These are phyloP conservation scores for Oplegnathus fasciatus DNA, from an alignment of 2,113 vertebrate genomes.

Conservation along the genomic window DNA sequence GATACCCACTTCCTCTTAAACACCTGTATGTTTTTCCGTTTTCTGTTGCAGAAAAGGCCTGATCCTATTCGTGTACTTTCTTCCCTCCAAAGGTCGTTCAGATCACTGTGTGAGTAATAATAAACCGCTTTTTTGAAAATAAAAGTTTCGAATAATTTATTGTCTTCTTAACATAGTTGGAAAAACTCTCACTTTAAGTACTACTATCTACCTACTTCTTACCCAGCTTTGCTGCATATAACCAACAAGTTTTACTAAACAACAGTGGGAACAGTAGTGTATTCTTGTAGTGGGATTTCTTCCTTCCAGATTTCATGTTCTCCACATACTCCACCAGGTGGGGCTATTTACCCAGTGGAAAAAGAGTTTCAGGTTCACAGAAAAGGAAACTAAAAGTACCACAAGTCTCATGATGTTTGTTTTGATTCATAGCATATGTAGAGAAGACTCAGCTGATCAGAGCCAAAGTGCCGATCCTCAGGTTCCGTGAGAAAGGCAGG, in stretches of 20 bases:
- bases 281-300: neutral
- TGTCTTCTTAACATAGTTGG: neutral
- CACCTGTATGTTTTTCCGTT: neutral
- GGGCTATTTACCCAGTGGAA: slow-evolving; percentile 49
- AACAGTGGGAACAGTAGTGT: neutral
- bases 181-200: neutral
- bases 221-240: neutral
- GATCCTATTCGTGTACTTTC: slow-evolving; percentile 90
- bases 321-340: slow-evolving; percentile 57
- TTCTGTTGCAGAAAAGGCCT: slow-evolving; percentile 86
- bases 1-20: slow-evolving; percentile 5
- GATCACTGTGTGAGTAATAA: slow-evolving; percentile 91
- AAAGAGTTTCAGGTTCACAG: slow-evolving; percentile 2
- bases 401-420: slow-evolving; percentile 13
- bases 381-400: slow-evolving; percentile 24
- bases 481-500: slow-evolving; percentile 96
- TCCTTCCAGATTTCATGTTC: neutral
- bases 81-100: slow-evolving; percentile 90
- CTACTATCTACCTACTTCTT: neutral
- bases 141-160: neutral
- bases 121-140: neutral
- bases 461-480: slow-evolving; percentile 97
- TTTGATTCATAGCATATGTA: slow-evolving; percentile 86
- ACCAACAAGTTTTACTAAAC: neutral
- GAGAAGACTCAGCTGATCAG: slow-evolving; percentile 92